Evolutionary conservation across 2,888 invertebrate species (phyloP).

Genomic region (Vanessa cardui): DNA sequence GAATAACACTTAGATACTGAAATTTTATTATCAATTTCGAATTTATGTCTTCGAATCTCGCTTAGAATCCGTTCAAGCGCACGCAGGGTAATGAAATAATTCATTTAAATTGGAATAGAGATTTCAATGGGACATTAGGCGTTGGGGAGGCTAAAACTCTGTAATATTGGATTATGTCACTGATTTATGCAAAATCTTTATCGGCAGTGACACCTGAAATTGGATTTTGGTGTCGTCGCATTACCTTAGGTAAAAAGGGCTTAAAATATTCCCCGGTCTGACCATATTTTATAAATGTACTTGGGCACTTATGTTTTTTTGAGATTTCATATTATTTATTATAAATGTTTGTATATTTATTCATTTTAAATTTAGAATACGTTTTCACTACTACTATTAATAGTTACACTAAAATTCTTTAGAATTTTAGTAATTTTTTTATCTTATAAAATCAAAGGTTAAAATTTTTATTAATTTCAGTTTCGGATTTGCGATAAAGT

Average conservation of each 20-base stretch:
- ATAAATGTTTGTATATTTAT: no score
- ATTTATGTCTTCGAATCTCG: conserved; percentile 70
- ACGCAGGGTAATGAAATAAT: conserved; percentile 78
- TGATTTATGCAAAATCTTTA: conserved; percentile 82
- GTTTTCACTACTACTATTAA: no score
- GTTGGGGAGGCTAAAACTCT: conserved; percentile 66
- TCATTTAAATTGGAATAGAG: conserved; percentile 81
- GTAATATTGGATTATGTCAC: conserved; percentile 80
- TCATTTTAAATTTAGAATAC: no score
- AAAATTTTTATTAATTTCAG: no score
- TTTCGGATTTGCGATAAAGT: no score
- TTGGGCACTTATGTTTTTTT: background rate
- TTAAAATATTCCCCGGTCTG: conserved; percentile 30
- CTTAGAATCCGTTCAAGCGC: conserved; percentile 56
- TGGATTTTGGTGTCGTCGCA: conserved; percentile 71
- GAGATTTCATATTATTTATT: no score
- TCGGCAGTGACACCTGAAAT: conserved; percentile 74
- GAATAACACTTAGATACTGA: conserved; percentile 63
- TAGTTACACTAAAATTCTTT: no score
- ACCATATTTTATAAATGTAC: conserved; percentile 18
- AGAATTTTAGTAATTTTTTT: no score
- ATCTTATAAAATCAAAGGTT: no score
- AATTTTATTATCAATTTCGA: conserved; percentile 78
- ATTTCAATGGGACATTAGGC: conserved; percentile 78
- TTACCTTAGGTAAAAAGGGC: conserved; percentile 53